These are phyloP conservation scores for Drosophila nannoptera DNA, from an alignment of 1,140 invertebrate species.

Conservation along the genomic window DNA sequence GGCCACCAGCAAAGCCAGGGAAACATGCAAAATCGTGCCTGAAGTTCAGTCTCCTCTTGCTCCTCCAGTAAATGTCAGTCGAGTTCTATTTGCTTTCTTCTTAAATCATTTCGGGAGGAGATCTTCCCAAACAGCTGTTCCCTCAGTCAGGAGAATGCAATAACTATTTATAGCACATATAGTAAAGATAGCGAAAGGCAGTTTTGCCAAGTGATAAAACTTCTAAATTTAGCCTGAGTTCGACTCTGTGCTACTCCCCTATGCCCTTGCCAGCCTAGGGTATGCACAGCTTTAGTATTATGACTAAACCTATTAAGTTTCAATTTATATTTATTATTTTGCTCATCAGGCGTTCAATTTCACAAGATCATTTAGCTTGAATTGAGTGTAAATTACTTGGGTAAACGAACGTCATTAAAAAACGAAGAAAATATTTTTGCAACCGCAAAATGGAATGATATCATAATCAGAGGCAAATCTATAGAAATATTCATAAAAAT, in stretches of 20 bases:
- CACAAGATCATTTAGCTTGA: slow-evolving; percentile 32
- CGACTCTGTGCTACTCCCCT: too few relatives aligned
- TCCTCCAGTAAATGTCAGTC: not conserved
- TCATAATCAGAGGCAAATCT: slow-evolving; percentile 35
- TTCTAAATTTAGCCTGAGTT: not conserved
- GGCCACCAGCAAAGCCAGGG: slow-evolving; percentile 9
- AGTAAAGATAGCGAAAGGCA: too few relatives aligned
- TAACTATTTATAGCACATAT: too few relatives aligned
- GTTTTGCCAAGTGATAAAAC: not conserved
- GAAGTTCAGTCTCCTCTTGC: too few relatives aligned
- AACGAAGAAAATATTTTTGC: not conserved
- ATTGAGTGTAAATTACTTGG: slow-evolving; percentile 43
- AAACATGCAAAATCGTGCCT: not conserved
- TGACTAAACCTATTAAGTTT: not conserved
- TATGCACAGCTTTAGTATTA: not conserved
- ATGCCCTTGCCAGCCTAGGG: too few relatives aligned
- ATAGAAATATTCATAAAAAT: slow-evolving; percentile 18
- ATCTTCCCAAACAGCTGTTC: slow-evolving; percentile 12
- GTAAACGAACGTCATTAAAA: slow-evolving; percentile 18
- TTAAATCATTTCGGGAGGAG: not conserved
- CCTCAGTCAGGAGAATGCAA: slow-evolving; percentile 15
- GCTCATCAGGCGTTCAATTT: slow-evolving; percentile 1
- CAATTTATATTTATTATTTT: slow-evolving; percentile 14
- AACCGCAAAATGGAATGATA: slow-evolving; percentile 45
- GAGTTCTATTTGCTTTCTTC: not conserved